Evolutionary conservation across 2,797 vertebrate genomes (phyloP), one percentile per base, ranked within the genome.

Genomic region (Zalophus californianus): DNA sequence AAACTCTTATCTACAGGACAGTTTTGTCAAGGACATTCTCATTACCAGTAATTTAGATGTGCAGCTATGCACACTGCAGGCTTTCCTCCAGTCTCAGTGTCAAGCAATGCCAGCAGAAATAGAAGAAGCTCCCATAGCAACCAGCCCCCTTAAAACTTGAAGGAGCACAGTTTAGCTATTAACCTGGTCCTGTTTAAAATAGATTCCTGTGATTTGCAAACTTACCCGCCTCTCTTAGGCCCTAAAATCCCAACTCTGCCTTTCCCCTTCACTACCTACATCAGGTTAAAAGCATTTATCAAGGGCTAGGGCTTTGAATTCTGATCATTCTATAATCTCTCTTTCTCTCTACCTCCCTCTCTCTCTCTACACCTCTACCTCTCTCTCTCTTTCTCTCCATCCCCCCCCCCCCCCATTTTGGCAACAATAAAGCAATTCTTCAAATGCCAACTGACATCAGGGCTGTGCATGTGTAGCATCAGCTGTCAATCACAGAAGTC

Each of bases 241-340:
- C 41, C 27, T 20, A 41, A 75, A 82, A 75, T 89, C 35, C 20
- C 68, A 95, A 79, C 48, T 80, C 27, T 70, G 4, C 23, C 38
- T 62, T 2, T 77, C 3, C 16, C 21, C 41, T 91, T 89, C 52
- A 83, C 64, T 48, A 96, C 38, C 23, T 73, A 80, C 78, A 18
- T 91, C 35, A 35, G 5, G 18, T 70, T 94, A 77, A 92, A 82
- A 83, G 38, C n/a, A 77, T 77, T 86, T 77, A 73, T 21, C 7
- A 38, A 80, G 92, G 83, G 9, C 35, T 66, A 83, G 79, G 38
- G 2, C 3, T 90, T 94, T 95, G 79, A 87, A 92, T 93, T 93
- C 20, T 64, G 41, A 82, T 64, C 11, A 21, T 62, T 90, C 44
- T 75, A 48, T 83, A 86, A 60, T 60, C 8, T 35, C 15, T 48